phyloP scores from a whole-genome alignment of 2,797 vertebrate species.

The Erpetoichthys calabaricus region DNA sequence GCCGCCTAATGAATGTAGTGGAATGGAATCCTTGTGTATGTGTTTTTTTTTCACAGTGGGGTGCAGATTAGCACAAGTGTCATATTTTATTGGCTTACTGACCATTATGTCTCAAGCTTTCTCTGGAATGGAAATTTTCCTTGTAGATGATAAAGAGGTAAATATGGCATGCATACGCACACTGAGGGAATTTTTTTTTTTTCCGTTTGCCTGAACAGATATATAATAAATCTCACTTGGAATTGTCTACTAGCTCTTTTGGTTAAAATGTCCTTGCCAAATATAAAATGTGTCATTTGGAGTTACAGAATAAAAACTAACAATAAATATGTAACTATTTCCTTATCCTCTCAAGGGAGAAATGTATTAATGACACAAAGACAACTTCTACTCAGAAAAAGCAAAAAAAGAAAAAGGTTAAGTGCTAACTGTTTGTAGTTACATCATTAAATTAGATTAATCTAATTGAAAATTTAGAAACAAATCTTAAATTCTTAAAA shows the following conservation, averaged over 20 bases:
- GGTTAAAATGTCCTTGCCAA: constrained; percentile 6
- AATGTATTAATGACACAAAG: too few species aligned
- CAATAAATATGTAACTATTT: constrained; percentile 2
- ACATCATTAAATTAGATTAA: too few species aligned
- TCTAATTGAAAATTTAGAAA: too few species aligned
- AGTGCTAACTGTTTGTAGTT: too few species aligned
- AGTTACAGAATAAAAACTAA: constrained; percentile 9
- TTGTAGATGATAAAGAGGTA: constrained; percentile 40
- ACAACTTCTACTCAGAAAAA: too few species aligned
- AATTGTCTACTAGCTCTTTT: constrained; percentile 36
- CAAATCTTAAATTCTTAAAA: too few species aligned
- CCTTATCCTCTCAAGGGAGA: neutral
- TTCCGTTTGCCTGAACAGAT: constrained; percentile 30
- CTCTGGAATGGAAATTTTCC: constrained; percentile 40
- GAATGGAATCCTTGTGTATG: constrained; percentile 78
- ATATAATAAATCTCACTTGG: constrained; percentile 45
- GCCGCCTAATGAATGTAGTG: constrained; percentile 80
- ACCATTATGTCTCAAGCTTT: constrained; percentile 44
- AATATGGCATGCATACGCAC: constrained; percentile 32
- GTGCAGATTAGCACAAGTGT: constrained; percentile 86
- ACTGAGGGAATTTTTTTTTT: constrained; percentile 11
- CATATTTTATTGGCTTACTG: constrained; percentile 65
- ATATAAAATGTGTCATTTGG: constrained; percentile 12
- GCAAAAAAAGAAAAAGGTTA: too few species aligned
- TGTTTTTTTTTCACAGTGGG: constrained; percentile 66